phyloP scores from a whole-genome alignment of 2,888 invertebrate species.

The Loripinus fragilis region DNA sequence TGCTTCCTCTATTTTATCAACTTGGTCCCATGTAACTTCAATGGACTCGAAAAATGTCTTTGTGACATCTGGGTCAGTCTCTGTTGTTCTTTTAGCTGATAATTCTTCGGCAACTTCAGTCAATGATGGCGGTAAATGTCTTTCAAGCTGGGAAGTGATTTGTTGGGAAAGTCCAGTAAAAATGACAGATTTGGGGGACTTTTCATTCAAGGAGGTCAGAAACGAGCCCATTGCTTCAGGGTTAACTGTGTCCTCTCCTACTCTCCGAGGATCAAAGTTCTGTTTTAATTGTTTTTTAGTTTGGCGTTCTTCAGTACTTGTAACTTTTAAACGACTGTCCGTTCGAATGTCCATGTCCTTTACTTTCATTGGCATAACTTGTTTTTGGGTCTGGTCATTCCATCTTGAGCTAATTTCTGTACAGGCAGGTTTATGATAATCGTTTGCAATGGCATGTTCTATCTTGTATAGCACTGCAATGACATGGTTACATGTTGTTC shows the following conservation, averaged over 20 bases:
- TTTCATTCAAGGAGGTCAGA: background rate
- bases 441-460: too few relatives aligned
- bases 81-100: background rate
- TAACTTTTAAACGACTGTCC: background rate
- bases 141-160: background rate
- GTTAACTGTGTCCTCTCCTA: background rate
- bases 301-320: too few relatives aligned
- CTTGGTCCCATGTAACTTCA: background rate
- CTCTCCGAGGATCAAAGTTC: background rate
- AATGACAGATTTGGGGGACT: background rate
- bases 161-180: background rate
- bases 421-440: too few relatives aligned
- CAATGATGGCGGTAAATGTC: background rate
- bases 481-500: too few relatives aligned
- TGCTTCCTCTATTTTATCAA: too few relatives aligned
- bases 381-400: background rate
- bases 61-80: too few relatives aligned
- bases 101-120: background rate
- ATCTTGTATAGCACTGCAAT: too few relatives aligned
- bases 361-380: too few relatives aligned
- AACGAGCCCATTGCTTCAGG: background rate
- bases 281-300: background rate
- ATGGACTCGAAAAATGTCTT: background rate
- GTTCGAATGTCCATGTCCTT: too few relatives aligned
- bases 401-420: slow-evolving; percentile 1